Conservation (phyloP, 2,888 invertebrate genomes). For the Drosophila stalkeri region DNA sequence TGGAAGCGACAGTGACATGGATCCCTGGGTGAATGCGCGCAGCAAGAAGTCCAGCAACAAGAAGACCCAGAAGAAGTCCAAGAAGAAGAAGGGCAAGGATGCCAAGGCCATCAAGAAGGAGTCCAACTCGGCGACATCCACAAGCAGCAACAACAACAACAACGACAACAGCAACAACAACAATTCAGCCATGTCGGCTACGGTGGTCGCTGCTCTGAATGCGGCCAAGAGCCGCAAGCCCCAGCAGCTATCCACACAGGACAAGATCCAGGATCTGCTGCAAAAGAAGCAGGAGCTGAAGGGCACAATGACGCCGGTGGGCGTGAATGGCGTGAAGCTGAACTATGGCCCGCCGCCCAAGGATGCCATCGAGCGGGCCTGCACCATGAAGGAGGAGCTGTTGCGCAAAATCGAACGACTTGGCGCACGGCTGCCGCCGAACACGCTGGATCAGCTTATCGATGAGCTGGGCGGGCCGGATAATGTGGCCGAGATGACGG, state of each 20-base stretch:
- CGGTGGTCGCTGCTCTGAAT: constrained; percentile 59
- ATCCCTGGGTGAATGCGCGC: constrained; percentile 92
- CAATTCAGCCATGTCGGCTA: constrained; percentile 53
- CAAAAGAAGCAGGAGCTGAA: constrained; percentile 85
- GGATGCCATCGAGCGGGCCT: constrained; percentile 95
- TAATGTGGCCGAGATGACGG: constrained; percentile 99
- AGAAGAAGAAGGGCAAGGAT: constrained; percentile 62
- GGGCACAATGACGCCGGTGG: constrained; percentile 82
- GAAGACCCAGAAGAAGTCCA: constrained; percentile 73
- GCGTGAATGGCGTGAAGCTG: constrained; percentile 83
- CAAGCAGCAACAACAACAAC: background rate
- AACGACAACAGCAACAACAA: constrained; percentile 6
- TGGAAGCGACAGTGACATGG: constrained; percentile 92
- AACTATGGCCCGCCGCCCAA: constrained; percentile 88
- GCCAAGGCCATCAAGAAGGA: constrained; percentile 44
- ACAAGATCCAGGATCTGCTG: constrained; percentile 91
- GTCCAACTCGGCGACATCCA: background rate
- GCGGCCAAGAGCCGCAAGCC: constrained; percentile 70
- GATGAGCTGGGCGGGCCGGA: constrained; percentile 99
- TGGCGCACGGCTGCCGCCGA: constrained; percentile 95
- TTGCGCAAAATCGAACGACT: constrained; percentile 93
- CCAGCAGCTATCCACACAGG: constrained; percentile 88
- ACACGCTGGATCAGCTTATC: constrained; percentile 98
- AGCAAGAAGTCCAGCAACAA: constrained; percentile 86
- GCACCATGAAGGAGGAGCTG: constrained; percentile 96